Base-by-base conservation (phyloP, 2,797 vertebrate genomes). In the Adelosebastes latens region DNA sequence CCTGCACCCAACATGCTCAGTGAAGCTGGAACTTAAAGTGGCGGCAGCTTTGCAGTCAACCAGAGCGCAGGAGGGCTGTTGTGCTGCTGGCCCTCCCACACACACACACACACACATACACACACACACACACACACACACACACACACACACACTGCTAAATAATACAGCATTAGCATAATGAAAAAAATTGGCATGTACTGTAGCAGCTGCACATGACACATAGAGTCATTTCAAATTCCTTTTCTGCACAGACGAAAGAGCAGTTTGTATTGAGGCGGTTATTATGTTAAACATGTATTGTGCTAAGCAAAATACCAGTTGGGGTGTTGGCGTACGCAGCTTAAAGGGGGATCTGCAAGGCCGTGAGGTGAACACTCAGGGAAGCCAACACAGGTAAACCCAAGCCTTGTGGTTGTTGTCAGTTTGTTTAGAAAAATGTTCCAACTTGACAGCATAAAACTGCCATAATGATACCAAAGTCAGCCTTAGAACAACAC, bases 91-190 rank as follows among this genome's bases (percentile, higher is more conserved):
- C 52, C 61, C 39, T 69, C 84, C 65, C 73, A 72, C 84, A 66
- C 82, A n/a, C 16, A 46, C 39, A 46, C 27, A 29, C 27, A n/a
- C n/a, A n/a, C n/a, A n/a, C n/a, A n/a, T 12, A 39, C 36, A 39
- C 12, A 39, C 36, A 39, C 11, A 36, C 5, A 39, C 5, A 39
- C 1, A 39, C 2, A 36, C 11, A 34, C 3, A 34, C 31, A 31
- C 7, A 34, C 9, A 36, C 32, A 34, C 31, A 36, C 42, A 78
- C 71, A 66, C 59, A 52, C 14, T 20, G 25, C 20, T 61, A 29
- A 78, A 73, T 7, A 75, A 63, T 68, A 64, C 64, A 58, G 24
- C 13, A 81, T 84, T 75, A 61, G 27, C 69, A 85, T 80, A 67
- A 83, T 39, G 29, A 69, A 29, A 42, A 56, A 39, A 22, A 39